Percentiles rank a stretch among this genome's conserved stretches.
These are phyloP conservation scores for Margaritifera margaritifera DNA, from an alignment of 2,888 invertebrate species.

Conservation along the genomic window DNA sequence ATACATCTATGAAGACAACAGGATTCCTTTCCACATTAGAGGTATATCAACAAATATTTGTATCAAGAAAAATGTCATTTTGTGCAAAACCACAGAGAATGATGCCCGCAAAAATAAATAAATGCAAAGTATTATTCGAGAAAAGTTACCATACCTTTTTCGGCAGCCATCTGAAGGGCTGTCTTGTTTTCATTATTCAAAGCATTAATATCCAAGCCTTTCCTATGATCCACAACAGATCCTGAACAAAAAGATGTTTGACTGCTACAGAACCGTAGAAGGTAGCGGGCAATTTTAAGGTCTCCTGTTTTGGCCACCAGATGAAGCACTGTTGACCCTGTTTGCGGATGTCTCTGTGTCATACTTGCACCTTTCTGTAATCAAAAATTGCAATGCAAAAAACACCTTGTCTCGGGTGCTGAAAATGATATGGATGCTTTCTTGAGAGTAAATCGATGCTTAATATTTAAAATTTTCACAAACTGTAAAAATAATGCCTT, in stretches of 20 bases:
- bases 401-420: background rate
- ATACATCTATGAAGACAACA: too few relatives aligned
- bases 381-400: background rate
- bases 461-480: too few relatives aligned
- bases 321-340: constrained; percentile 62
- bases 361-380: constrained; percentile 64
- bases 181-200: constrained; percentile 59
- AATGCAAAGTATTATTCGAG: too few relatives aligned
- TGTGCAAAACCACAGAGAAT: background rate
- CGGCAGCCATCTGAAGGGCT: constrained; percentile 65
- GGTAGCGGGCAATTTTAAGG: constrained; percentile 49
- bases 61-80: background rate
- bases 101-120: background rate
- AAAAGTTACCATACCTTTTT: constrained; percentile 54
- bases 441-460: too few relatives aligned
- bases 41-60: too few relatives aligned
- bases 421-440: too few relatives aligned
- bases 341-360: constrained; percentile 47
- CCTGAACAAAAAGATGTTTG: constrained; percentile 3
- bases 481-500: too few relatives aligned
- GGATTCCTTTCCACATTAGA: too few relatives aligned
- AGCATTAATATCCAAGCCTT: constrained; percentile 53
- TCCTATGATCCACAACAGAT: too few relatives aligned
- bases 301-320: constrained; percentile 57
- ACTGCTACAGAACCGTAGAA: constrained; percentile 49